Conservation (phyloP, 2,888 invertebrate genomes). For the Orthosia cruda region DNA sequence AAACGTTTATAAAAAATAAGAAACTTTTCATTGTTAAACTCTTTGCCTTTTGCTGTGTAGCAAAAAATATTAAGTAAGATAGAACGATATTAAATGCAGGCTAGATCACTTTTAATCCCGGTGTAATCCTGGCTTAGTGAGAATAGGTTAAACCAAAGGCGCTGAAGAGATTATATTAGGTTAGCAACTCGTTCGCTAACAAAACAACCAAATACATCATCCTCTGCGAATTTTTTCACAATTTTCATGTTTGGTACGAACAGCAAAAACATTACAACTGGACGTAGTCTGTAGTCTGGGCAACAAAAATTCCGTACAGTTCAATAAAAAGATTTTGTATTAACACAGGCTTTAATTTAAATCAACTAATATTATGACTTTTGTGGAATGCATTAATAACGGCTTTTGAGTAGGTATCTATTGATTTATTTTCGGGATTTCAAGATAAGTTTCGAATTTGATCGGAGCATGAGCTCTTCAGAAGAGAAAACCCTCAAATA, state of each 20-base stretch:
- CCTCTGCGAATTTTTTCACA: slow-evolving; percentile 12
- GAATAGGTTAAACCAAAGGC: slow-evolving; percentile 14
- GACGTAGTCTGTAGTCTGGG: background rate
- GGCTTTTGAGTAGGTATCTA: background rate
- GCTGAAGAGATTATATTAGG: slow-evolving; percentile 22
- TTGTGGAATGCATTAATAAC: background rate
- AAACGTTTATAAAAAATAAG: no score
- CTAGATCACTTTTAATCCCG: slow-evolving; percentile 10
- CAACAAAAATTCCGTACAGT: background rate
- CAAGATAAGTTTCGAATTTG: no score
- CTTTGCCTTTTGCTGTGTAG: background rate
- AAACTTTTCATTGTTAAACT: no score
- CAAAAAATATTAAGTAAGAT: background rate
- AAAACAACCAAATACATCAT: slow-evolving; percentile 15
- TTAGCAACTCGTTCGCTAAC: slow-evolving; percentile 3
- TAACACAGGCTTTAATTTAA: slow-evolving; percentile 34
- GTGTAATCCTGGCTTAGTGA: slow-evolving; percentile 4
- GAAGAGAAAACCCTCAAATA: no score
- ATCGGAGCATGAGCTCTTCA: no score
- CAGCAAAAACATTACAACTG: slow-evolving; percentile 1
- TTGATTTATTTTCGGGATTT: no score
- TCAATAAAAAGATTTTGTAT: slow-evolving; percentile 36
- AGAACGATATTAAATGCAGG: slow-evolving; percentile 5
- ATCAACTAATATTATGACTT: background rate
- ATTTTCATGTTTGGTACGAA: slow-evolving; percentile 1